Evolutionary conservation across 1,140 invertebrate species (phyloP), one percentile per base, ranked within the genome.

Genomic region (Papilio dardanus): DNA sequence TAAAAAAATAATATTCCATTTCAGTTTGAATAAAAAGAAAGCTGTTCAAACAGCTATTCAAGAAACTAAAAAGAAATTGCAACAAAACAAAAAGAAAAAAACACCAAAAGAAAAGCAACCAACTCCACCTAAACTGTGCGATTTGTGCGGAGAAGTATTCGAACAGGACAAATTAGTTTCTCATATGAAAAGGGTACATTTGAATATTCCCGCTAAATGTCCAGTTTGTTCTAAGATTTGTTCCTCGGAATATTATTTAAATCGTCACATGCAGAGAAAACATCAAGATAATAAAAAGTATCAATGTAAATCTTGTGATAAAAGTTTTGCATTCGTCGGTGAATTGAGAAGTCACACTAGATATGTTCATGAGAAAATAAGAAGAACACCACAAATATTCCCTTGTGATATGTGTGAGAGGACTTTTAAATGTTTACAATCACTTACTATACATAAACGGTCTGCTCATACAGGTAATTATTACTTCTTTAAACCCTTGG

Each of bases 401-500:
- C 62, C 78, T 35, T 94, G 93, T 81, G 89, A 88, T 79, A 83
- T 89, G 40, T 94, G 93, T 81, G 81, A 89, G 31, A 93, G 93
- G 75, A 83, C 79, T n/a, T 94, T 92, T 77, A 89, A 89, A 75
- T 92, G 89, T 79, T 69, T 81, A 24, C 93, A 93, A 77, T 93
- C 92, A 50, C 86, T 93, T n/a, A 71, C 89, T 42, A 85, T 94
- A 28, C 93, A 94, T 83, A 88, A 92, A 42, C 87, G 93, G 91
- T 93, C 93, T 74, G 90, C 85, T 14, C 93, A 94, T 74, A 94
- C 93, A 86, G 93, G 93, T 94, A 84, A 81, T 37, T 46, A 46
- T 46, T 37, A n/a, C n/a, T n/a, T n/a, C n/a, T n/a, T n/a, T n/a
- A n/a, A n/a, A n/a, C n/a, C n/a, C n/a, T n/a, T n/a, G n/a, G n/a